Evolutionary conservation across 1,140 invertebrate species (phyloP), one percentile per base, ranked within the genome.

Genomic region (Pogonomyrmex californicus): DNA sequence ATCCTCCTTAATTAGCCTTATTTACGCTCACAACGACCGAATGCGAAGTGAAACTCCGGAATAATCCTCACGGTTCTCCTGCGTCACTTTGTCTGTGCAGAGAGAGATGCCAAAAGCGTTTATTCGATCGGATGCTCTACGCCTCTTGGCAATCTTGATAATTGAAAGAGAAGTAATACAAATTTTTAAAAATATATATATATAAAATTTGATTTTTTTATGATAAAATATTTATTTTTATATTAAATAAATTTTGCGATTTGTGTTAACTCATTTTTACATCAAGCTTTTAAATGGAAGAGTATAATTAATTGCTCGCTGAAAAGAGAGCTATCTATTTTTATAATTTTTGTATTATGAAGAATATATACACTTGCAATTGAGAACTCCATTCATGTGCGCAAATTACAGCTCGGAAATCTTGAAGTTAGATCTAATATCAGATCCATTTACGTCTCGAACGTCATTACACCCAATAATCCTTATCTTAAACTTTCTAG

Each of bases 391-490:
- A 23, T 62, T 62, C 14, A 38, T 14, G n/a, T 41, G 33, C 36
- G 14, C 10, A 6, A 66, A 54, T 41, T 71, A 71, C 30, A 58
- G 23, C n/a, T 71, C 36, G 56, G 9, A 71, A 71, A 86, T 70
- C 33, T 51, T 36, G n/a, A 85, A 81, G 58, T 78, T 58, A 71
- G 60, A 51, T 58, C 62, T 60, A 68, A 82, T 68, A 73, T 70
- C 44, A 77, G 60, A 87, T 33, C 66, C 60, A 65, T 88, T 90
- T 85, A 85, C 56, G 60, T 76, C 56, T 65, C 49, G 58, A 85
- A 88, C 62, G 70, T 88, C 77, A 86, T 88, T 88, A 88, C 79
- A 66, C 75, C 86, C 70, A 88, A 73, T 76, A 88, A 88, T 87
- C 86, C 75, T 47, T 73, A 77, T 87, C n/a, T 77, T 41, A 62